phyloP scores from a whole-genome alignment of 2,113 vertebrate species.

The Mormyrus iriodes region DNA sequence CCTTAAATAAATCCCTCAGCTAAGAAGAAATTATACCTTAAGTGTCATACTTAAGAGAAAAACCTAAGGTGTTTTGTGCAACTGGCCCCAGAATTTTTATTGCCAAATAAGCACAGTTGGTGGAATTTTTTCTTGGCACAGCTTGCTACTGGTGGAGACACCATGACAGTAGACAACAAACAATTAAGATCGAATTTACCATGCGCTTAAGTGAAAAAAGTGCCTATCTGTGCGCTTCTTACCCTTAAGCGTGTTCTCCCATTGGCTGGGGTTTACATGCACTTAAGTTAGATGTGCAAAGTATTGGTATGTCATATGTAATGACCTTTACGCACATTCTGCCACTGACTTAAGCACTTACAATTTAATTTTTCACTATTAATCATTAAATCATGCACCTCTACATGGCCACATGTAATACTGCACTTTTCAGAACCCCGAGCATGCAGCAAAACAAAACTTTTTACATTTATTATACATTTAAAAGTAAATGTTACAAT shows the following conservation, averaged over 20 bases:
- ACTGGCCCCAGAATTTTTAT: no score
- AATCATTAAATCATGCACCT: not conserved
- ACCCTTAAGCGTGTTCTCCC: not conserved
- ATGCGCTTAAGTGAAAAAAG: no score
- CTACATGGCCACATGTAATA: not conserved
- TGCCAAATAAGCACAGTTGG: no score
- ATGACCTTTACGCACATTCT: not conserved
- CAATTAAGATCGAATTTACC: no score
- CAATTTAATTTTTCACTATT: not conserved
- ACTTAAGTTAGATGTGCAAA: not conserved
- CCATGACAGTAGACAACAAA: no score
- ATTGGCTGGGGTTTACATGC: not conserved
- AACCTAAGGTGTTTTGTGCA: no score
- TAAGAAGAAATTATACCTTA: no score
- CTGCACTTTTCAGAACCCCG: not conserved
- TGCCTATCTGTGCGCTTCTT: not conserved
- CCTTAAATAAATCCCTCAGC: no score
- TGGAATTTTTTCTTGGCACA: no score
- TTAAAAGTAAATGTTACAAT: not conserved
- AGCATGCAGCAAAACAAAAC: not conserved
- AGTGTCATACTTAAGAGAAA: no score
- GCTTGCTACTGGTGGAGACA: no score
- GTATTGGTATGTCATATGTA: not conserved
- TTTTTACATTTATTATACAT: not conserved
- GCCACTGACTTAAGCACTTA: not conserved